These are phyloP conservation scores for Pristionchus japonicus DNA, from an alignment of 2,888 invertebrate genomes.

Conservation along the genomic window DNA sequence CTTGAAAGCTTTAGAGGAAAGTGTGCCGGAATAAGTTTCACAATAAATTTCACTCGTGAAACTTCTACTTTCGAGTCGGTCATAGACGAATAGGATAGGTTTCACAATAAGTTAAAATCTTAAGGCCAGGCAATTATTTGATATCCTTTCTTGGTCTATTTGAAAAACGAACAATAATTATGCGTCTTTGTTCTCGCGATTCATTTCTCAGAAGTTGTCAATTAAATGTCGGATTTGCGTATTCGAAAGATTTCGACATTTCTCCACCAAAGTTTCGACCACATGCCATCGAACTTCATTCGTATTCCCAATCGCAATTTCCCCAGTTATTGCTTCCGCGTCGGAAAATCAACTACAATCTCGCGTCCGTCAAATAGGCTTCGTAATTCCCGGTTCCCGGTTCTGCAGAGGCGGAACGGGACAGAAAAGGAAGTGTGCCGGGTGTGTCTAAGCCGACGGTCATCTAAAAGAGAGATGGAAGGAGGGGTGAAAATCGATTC, in stretches of 20 bases:
- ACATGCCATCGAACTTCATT: not conserved
- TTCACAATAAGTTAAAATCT: not conserved
- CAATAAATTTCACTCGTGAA: not conserved
- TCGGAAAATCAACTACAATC: not conserved
- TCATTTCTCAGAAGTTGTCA: too few species aligned
- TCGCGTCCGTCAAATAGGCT: constrained; percentile 19
- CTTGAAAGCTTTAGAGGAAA: not conserved
- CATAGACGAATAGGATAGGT: not conserved
- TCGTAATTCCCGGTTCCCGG: not conserved
- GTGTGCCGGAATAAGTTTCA: not conserved
- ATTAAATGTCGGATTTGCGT: too few species aligned
- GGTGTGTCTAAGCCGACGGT: constrained; percentile 25
- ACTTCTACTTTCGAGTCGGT: not conserved
- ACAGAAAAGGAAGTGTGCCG: not conserved
- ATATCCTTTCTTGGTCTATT: not conserved
- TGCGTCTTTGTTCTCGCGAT: too few species aligned
- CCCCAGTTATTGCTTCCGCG: constrained; percentile 47
- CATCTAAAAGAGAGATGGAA: constrained; percentile 23
- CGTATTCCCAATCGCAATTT: constrained; percentile 57
- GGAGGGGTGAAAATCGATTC: constrained; percentile 27
- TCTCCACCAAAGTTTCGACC: not conserved
- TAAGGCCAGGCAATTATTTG: not conserved
- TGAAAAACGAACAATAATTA: too few species aligned
- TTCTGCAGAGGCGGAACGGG: not conserved
- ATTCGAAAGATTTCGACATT: too few species aligned